Evolutionary conservation across 2,113 vertebrate genomes (phyloP).

Genomic region (Rhinopomastus cyanomelas): DNA sequence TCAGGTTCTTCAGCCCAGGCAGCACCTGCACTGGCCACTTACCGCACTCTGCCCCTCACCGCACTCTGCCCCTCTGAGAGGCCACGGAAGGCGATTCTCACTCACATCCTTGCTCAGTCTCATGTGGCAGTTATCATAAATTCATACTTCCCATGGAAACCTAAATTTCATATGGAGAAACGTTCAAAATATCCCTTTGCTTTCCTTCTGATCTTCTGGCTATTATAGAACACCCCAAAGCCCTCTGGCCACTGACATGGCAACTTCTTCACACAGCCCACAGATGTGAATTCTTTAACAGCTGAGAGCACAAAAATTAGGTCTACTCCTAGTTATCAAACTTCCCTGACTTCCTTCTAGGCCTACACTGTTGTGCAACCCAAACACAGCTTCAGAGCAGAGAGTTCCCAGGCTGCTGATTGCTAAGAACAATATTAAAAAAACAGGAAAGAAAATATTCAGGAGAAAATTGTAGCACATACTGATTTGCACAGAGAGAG

Average conservation of each 20-base stretch:
- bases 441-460: background rate
- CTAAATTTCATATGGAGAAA: background rate
- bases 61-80: too few species aligned
- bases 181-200: background rate
- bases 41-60: too few species aligned
- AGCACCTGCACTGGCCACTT: too few species aligned
- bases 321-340: background rate
- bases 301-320: background rate
- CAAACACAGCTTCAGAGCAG: background rate
- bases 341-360: background rate
- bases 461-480: background rate
- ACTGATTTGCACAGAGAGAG: background rate
- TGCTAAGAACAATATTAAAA: background rate
- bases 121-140: background rate
- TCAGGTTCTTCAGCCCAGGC: background rate
- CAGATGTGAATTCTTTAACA: background rate
- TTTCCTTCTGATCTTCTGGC: background rate
- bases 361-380: background rate
- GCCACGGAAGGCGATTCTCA: fast-evolving
- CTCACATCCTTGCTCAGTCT: background rate
- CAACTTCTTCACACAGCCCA: fast-evolving
- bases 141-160: background rate
- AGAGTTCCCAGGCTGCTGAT: background rate
- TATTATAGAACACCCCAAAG: fast-evolving
- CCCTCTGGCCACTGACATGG: background rate